Evolutionary conservation across 2,888 invertebrate species (phyloP).

Genomic region (Ectemnius cavifrons): DNA sequence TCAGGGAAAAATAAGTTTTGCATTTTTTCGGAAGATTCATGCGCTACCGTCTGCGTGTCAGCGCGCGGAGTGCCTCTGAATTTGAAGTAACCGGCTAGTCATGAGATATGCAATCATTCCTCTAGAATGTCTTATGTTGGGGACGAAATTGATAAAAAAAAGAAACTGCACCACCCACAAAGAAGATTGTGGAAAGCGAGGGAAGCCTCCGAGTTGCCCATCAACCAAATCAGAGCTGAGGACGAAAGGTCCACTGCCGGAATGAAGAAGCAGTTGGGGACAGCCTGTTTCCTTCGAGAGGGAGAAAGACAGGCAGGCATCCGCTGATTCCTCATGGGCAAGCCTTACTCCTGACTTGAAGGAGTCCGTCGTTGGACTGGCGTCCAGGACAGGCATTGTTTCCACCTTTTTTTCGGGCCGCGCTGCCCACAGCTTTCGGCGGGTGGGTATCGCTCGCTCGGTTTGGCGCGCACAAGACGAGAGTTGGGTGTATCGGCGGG

Average conservation of each 20-base stretch:
- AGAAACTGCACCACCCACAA: no score
- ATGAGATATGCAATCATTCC: not conserved
- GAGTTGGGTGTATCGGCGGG: conserved; percentile 39
- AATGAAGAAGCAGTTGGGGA: no score
- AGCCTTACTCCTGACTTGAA: conserved; percentile 24
- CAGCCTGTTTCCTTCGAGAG: no score
- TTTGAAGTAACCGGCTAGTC: not conserved
- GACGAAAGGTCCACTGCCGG: no score
- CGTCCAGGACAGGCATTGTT: conserved; percentile 61
- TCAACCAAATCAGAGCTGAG: no score
- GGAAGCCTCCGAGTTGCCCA: no score
- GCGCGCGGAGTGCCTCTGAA: not conserved
- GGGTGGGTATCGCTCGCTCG: conserved; percentile 48
- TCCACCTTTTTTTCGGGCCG: conserved; percentile 38
- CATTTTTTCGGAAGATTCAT: conserved; percentile 54
- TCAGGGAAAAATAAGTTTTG: conserved; percentile 25
- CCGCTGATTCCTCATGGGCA: no score
- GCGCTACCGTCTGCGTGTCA: not conserved
- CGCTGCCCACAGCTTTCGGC: conserved; percentile 50
- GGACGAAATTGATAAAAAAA: no score
- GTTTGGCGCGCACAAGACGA: conserved; percentile 53
- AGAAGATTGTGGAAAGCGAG: no score
- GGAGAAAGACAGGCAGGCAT: no score
- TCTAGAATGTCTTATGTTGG: no score
- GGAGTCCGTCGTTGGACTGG: conserved; percentile 43